Evolutionary conservation across 2,888 invertebrate species (phyloP).

Genomic region (Acanthosepion lycidas): DNA sequence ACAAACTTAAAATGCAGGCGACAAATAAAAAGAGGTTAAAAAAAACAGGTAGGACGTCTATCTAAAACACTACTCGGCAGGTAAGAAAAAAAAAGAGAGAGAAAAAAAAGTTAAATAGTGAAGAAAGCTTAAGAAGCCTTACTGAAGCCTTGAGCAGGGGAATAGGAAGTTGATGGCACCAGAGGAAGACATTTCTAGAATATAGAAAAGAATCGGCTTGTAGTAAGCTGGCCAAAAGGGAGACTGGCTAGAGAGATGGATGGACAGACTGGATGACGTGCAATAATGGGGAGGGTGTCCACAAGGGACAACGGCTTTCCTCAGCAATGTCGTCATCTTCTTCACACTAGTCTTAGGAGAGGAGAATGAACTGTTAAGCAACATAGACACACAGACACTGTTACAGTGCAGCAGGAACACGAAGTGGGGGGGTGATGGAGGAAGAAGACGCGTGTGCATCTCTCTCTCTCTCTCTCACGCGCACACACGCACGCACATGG

Average conservation of each 20-base stretch:
- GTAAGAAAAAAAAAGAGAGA: background rate
- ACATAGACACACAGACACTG: background rate
- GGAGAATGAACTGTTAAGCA: conserved; percentile 1
- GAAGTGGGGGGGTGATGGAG: background rate
- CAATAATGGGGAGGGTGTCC: background rate
- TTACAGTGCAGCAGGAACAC: background rate
- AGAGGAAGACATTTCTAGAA: conserved; percentile 22
- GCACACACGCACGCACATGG: background rate
- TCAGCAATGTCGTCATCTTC: background rate
- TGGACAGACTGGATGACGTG: conserved; percentile 8
- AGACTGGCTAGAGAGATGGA: conserved; percentile 2
- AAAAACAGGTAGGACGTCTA: conserved; percentile 11
- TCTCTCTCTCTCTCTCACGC: too few relatives aligned
- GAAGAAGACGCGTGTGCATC: background rate
- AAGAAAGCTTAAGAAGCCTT: background rate
- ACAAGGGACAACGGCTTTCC: conserved; percentile 22
- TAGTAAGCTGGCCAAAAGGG: conserved; percentile 22
- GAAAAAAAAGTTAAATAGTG: background rate
- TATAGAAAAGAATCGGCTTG: background rate
- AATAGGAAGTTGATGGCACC: background rate
- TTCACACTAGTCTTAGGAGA: background rate
- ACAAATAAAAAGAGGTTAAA: background rate
- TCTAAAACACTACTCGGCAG: conserved; percentile 18
- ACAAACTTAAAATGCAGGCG: background rate
- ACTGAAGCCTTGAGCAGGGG: background rate